Evolutionary conservation across 2,888 invertebrate species (phyloP).

Genomic region (Cabera pusaria): DNA sequence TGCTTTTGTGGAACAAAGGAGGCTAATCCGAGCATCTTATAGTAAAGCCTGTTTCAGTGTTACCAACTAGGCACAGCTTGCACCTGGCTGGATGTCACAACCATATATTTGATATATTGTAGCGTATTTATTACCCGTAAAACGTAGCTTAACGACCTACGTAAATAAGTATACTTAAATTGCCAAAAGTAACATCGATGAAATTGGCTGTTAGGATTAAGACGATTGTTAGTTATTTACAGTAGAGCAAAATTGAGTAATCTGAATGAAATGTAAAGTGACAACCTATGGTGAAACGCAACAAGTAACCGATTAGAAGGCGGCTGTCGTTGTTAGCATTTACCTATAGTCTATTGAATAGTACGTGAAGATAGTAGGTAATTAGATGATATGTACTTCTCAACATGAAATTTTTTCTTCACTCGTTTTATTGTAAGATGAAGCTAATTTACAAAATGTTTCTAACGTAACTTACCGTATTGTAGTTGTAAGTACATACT

Average conservation of each 20-base stretch:
- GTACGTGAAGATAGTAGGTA: constrained; percentile 11
- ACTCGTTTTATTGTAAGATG: constrained; percentile 53
- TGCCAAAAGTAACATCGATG: neutral
- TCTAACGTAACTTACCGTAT: constrained; percentile 45
- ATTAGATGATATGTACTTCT: constrained; percentile 14
- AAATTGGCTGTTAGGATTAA: neutral
- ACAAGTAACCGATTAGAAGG: neutral
- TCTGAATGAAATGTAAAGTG: neutral
- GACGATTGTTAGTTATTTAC: neutral
- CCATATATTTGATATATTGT: constrained; percentile 21
- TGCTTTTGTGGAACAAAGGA: constrained; percentile 22
- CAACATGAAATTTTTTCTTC: constrained; percentile 31
- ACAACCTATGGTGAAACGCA: neutral
- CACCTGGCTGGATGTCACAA: constrained; percentile 11
- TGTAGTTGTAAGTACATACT: constrained; percentile 52
- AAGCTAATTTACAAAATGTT: constrained; percentile 59
- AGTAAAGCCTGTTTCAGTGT: constrained; percentile 71
- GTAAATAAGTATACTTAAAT: neutral
- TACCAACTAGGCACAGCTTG: constrained; percentile 32
- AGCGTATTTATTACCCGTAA: constrained; percentile 2
- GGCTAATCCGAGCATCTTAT: constrained; percentile 31
- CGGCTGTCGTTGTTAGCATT: neutral
- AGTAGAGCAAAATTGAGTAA: neutral
- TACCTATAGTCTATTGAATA: neutral
- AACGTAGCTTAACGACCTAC: too few species aligned